Evolutionary conservation across 2,888 invertebrate species (phyloP).

Genomic region (Onchidella celtica): DNA sequence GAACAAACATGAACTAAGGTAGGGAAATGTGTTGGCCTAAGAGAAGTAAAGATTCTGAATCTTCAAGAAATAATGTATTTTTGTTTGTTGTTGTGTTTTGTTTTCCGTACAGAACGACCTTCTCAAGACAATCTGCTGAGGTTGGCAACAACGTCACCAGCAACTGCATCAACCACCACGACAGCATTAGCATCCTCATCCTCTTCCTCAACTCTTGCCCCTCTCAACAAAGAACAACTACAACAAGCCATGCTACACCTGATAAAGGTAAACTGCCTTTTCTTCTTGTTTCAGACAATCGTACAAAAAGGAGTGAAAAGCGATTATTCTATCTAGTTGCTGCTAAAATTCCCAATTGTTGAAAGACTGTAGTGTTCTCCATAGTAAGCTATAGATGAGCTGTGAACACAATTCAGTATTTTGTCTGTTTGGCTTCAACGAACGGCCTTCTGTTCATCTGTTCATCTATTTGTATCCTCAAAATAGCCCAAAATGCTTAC

Average conservation of each 20-base stretch:
- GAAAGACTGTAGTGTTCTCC: no score
- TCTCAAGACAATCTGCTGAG: not conserved
- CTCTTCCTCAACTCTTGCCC: conserved; percentile 30
- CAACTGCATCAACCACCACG: conserved; percentile 3
- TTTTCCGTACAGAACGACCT: conserved; percentile 12
- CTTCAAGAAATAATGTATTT: no score
- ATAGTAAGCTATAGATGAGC: no score
- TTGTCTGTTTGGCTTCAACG: no score
- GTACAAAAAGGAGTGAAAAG: not conserved
- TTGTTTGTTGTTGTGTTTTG: no score
- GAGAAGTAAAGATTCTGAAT: no score
- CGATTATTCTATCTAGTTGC: not conserved
- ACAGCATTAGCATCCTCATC: not conserved
- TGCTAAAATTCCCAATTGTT: not conserved
- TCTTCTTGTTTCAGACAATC: not conserved
- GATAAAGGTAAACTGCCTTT: conserved; percentile 61
- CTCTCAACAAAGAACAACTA: conserved; percentile 91
- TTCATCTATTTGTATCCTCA: no score
- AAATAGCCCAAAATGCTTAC: no score
- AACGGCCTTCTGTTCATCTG: no score
- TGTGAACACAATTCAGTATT: no score
- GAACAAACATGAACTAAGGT: no score
- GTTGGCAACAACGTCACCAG: conserved; percentile 9
- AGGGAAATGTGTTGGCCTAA: no score
- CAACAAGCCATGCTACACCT: conserved; percentile 93